Conservation (phyloP, 2,797 vertebrate genomes). For the Parauchenoglanis ngamensis region DNA sequence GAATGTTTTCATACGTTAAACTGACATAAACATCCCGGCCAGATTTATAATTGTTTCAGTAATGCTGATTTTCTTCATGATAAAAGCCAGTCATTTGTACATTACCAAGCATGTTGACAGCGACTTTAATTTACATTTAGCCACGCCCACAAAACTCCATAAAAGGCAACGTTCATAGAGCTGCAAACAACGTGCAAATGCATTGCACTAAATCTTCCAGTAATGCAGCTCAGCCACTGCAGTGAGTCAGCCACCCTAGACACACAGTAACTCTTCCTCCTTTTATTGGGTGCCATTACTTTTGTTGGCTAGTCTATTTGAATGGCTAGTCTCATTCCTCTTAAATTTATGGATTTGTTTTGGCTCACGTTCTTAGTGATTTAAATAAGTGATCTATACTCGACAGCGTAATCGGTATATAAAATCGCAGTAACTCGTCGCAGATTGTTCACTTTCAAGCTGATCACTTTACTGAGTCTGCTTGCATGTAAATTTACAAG, state of each 20-base stretch:
- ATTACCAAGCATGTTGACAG: neutral
- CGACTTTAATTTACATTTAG: neutral
- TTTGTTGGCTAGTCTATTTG: neutral
- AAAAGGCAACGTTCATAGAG: neutral
- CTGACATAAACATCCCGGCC: neutral
- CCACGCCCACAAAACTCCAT: neutral
- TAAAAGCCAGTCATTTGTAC: neutral
- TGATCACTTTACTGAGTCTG: neutral
- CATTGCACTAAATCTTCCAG: neutral
- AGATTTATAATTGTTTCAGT: neutral
- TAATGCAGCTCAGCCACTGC: neutral
- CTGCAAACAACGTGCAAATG: neutral
- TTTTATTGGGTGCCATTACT: neutral
- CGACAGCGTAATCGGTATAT: too few species aligned
- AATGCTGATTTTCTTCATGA: neutral
- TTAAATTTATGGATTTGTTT: too few species aligned
- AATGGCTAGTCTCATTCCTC: neutral
- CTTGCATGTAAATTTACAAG: neutral
- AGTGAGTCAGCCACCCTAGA: neutral
- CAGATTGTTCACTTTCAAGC: neutral
- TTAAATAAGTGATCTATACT: neutral
- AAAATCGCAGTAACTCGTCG: neutral
- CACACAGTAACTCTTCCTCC: neutral
- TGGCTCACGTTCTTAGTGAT: neutral
- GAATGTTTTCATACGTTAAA: neutral